These are phyloP conservation scores for Drosophila lacteicornis DNA, from an alignment of 1,140 invertebrate species.

Conservation along the genomic window DNA sequence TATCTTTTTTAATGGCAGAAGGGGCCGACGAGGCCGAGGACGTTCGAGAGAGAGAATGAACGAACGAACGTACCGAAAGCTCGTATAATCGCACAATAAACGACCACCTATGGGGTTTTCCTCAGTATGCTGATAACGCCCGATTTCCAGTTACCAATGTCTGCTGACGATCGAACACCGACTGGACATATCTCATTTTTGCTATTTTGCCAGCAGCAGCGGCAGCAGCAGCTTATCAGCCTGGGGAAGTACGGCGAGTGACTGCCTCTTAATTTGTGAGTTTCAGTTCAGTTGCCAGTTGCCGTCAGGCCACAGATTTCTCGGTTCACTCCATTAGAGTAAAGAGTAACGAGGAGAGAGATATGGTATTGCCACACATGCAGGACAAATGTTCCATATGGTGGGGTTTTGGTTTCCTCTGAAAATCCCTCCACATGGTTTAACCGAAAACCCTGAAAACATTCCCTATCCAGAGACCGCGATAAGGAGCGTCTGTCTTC, in stretches of 20 bases:
- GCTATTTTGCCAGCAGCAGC: not conserved
- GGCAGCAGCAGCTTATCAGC: slow-evolving; percentile 31
- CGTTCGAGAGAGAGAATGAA: slow-evolving; percentile 4
- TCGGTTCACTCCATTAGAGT: slow-evolving; percentile 3
- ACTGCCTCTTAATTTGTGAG: slow-evolving; percentile 34
- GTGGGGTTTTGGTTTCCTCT: slow-evolving; percentile 24
- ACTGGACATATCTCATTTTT: slow-evolving; percentile 46
- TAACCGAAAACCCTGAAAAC: slow-evolving; percentile 9
- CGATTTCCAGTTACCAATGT: slow-evolving; percentile 51
- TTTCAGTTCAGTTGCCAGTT: slow-evolving; percentile 23
- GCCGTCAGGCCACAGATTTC: slow-evolving; percentile 41
- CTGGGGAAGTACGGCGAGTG: slow-evolving; percentile 38
- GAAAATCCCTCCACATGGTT: slow-evolving; percentile 53
- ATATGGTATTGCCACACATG: slow-evolving; percentile 32
- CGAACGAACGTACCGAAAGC: not conserved
- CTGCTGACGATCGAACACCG: slow-evolving; percentile 48
- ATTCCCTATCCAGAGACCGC: slow-evolving; percentile 1
- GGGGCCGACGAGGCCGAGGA: slow-evolving; percentile 1
- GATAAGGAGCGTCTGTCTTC: slow-evolving; percentile 36
- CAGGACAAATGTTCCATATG: slow-evolving; percentile 28
- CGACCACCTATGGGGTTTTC: slow-evolving; percentile 75
- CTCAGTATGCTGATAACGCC: slow-evolving; percentile 50
- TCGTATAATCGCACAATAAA: slow-evolving; percentile 63
- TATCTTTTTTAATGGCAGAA: slow-evolving; percentile 31
- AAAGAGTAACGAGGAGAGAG: not conserved